These are phyloP conservation scores for Opisthograptis luteolata DNA, from an alignment of 2,888 invertebrate genomes.

Conservation along the genomic window DNA sequence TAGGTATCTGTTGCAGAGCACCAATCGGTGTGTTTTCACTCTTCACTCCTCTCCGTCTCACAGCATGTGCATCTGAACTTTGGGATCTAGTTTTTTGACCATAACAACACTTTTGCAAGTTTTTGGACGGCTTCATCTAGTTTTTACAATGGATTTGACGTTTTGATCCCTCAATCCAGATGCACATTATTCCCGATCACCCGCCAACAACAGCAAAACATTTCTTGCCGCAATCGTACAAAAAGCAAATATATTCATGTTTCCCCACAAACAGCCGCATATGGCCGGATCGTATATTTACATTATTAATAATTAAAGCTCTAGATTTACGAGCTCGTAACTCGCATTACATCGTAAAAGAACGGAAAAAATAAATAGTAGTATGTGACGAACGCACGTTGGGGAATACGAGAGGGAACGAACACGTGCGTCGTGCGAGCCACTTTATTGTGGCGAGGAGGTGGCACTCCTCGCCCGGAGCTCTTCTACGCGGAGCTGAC, in stretches of 20 bases:
- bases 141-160: no score
- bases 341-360: constrained; percentile 43
- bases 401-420: constrained; percentile 23
- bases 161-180: not conserved
- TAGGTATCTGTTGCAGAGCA: no score
- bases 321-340: constrained; percentile 48
- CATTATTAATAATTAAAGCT: constrained; percentile 53
- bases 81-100: no score
- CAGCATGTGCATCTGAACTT: no score
- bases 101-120: no score
- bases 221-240: constrained; percentile 11
- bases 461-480: no score
- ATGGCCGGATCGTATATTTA: constrained; percentile 39
- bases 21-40: no score
- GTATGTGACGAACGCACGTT: constrained; percentile 30
- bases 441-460: not conserved
- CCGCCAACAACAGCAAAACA: not conserved
- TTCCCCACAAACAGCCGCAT: constrained; percentile 40
- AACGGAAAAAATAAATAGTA: constrained; percentile 40
- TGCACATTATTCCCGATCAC: not conserved
- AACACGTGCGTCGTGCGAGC: no score
- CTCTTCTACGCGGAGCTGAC: no score
- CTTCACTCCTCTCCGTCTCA: no score
- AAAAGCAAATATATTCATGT: constrained; percentile 18
- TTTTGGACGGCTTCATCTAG: no score